Percentiles rank a stretch among this genome's conserved stretches.
These are phyloP conservation scores for Pantherophis vulpinus DNA, from an alignment of 2,797 vertebrate species.

Conservation along the genomic window DNA sequence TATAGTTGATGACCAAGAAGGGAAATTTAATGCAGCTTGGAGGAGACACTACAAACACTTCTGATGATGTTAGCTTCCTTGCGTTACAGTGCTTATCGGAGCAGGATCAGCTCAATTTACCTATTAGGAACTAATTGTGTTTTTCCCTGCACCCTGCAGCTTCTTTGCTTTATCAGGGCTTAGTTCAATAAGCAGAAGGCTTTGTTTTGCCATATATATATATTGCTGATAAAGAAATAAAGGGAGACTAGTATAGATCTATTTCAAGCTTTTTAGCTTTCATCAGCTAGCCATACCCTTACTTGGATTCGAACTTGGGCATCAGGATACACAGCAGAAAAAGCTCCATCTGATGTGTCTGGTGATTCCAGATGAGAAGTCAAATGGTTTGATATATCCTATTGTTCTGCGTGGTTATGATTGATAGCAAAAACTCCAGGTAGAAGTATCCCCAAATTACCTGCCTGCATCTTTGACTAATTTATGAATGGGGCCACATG, in stretches of 20 bases:
- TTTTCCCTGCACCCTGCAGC: background rate
- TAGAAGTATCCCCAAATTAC: background rate
- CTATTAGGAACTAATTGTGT: conserved; percentile 10
- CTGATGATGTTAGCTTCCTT: conserved; percentile 19
- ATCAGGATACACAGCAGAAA: background rate
- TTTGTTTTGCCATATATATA: background rate
- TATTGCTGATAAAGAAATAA: no score
- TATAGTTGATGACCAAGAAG: conserved; percentile 18
- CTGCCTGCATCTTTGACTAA: background rate
- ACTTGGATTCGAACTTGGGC: no score
- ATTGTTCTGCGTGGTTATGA: background rate
- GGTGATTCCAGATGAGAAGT: background rate
- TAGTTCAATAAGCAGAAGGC: background rate
- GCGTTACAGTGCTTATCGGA: conserved; percentile 14
- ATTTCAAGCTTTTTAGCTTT: no score
- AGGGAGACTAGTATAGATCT: no score
- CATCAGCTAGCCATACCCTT: no score
- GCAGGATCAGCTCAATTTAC: background rate
- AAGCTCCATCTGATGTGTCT: background rate
- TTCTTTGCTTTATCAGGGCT: conserved; percentile 25
- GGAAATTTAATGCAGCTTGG: conserved; percentile 28
- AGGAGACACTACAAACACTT: conserved; percentile 29
- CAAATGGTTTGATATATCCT: background rate
- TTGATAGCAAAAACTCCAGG: background rate
- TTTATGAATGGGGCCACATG: background rate